Evolutionary conservation across 2,888 invertebrate genomes (phyloP).

Genomic region (Alcis repandata): DNA sequence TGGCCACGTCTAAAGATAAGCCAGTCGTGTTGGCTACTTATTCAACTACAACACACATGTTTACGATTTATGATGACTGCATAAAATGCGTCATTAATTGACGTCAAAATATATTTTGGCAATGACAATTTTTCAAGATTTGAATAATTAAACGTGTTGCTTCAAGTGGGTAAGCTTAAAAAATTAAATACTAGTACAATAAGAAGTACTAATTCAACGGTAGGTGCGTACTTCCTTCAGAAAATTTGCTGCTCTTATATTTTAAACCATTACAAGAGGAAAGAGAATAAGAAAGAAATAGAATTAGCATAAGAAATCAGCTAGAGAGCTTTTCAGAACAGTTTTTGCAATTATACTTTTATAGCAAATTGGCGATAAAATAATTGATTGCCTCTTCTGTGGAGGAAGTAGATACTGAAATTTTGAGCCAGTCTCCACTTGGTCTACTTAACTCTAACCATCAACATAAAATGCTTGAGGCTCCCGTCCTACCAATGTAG

Average conservation of each 20-base stretch:
- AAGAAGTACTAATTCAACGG: too few species aligned
- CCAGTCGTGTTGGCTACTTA: not conserved
- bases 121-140: not conserved
- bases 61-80: slow-evolving; percentile 17
- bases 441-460: slow-evolving; percentile 5
- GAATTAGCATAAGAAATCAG: too few species aligned
- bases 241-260: not conserved
- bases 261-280: too few species aligned
- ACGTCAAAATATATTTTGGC: not conserved
- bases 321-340: too few species aligned
- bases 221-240: too few species aligned
- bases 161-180: too few species aligned
- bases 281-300: too few species aligned
- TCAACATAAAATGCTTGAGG: not conserved
- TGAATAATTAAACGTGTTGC: too few species aligned
- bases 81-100: slow-evolving; percentile 13
- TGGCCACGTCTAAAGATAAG: not conserved
- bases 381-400: too few species aligned
- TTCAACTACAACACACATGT: slow-evolving; percentile 2
- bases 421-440: not conserved
- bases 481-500: not conserved
- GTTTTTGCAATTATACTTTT: too few species aligned
- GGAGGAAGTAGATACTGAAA: not conserved
- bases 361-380: too few species aligned
- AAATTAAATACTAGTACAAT: too few species aligned